Evolutionary conservation across 2,888 invertebrate genomes (phyloP), one percentile per base, ranked within the genome.

Genomic region (Elysia crispata): DNA sequence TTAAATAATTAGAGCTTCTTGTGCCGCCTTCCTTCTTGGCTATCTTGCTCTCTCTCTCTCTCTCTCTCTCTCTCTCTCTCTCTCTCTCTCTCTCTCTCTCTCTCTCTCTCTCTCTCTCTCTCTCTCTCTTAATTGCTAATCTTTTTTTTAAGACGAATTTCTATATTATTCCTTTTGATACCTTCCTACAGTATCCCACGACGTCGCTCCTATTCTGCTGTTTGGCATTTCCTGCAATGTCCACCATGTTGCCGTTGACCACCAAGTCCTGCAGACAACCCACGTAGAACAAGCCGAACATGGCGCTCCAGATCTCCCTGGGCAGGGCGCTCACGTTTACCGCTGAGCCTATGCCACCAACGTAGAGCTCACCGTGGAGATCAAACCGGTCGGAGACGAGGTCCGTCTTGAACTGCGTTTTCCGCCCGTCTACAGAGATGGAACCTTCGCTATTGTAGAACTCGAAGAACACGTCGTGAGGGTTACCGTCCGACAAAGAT

Each of bases 171-270:
- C n/a, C n/a, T 41, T 6, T 41, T 41, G 41, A 0, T 30, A 80
- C 80, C 80, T 70, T 73, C 91, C 96, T 96, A 91, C 98, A 98
- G 28, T 97, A 95, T 13, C 97, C 96, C 77, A 96, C 95, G 33
- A 98, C 96, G 28, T 97, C 93, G 95, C 96, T 96, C 60, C 96
- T 96, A 92, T 97, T 97, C 92, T 98, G 98, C 88, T 96, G 95
- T 87, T 96, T 94, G 1, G 97, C 97, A 91, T 95, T 96, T 33
- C 95, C 95, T 3, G 97, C 96, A 82, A 98, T 94, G 91, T 98
- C 97, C 82, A 97, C 95, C 0, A 96, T 95, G 87, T 96, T 95
- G 72, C 96, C 96, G 91, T 98, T 97, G 89, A 98, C 94, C 85
- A 96, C 95, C 87, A 98, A 94, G 91, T 98, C 97, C 85, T 97